phyloP scores from a whole-genome alignment of 2,113 vertebrate genomes.

The Xiphorhynchus elegans region DNA sequence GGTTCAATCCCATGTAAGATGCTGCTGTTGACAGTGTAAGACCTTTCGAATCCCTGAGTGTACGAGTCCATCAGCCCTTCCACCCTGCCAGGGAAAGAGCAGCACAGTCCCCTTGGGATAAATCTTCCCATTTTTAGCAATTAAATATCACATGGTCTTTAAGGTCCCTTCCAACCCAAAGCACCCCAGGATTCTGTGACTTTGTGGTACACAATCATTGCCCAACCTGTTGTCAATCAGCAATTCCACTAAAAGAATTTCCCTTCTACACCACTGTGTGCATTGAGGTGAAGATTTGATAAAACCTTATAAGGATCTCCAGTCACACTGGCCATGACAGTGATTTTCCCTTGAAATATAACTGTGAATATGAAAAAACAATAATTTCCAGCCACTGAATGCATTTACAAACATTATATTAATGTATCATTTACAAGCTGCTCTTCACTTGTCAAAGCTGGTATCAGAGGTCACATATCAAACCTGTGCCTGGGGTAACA shows the following conservation, averaged over 20 bases:
- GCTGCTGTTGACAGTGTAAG: conserved; percentile 88
- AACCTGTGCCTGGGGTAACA: background rate
- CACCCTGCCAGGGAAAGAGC: conserved; percentile 74
- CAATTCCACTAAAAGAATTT: background rate
- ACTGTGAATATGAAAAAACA: background rate
- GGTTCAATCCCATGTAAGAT: conserved; percentile 90
- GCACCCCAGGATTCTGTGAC: background rate
- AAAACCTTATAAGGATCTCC: background rate
- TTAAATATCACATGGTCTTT: no score
- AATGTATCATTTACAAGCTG: background rate
- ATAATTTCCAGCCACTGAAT: background rate
- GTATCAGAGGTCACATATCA: background rate
- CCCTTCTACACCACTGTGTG: background rate
- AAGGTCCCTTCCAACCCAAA: background rate
- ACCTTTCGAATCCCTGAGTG: conserved; percentile 95
- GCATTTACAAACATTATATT: rapidly evolving
- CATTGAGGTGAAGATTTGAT: background rate
- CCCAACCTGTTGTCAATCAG: background rate
- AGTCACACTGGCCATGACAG: rapidly evolving
- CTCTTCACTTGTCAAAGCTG: background rate
- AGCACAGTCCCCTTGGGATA: background rate
- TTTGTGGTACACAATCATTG: rapidly evolving
- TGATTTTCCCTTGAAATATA: background rate
- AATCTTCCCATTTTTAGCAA: background rate
- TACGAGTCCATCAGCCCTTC: conserved; percentile 94